Base-by-base conservation (phyloP, 2,113 vertebrate species). In the Triplophysa rosa region DNA sequence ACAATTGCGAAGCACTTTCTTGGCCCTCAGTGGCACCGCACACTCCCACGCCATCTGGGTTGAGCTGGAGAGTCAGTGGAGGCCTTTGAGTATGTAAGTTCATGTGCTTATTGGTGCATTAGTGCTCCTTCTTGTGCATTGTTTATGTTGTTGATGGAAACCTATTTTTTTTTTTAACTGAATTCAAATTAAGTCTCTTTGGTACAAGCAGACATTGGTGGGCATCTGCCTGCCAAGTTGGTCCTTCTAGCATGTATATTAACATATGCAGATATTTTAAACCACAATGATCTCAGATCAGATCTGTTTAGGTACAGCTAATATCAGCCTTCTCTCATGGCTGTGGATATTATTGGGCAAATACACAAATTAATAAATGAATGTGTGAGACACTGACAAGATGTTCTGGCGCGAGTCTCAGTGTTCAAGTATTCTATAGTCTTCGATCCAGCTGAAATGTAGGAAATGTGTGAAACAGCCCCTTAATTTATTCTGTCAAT, bases 231-330 rank as follows among this genome's bases (percentile, higher is more conserved):
- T 88, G 88, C 85, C 89, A 88, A 86, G 83, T 87, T 86, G 84
- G 85, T 87, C 85, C 80, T 79, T 84, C 84, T 67, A 79, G 68
- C 81, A 71, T 66, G 3, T 80, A 86, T 68, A 82, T 92, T 91
- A 91, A 86, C 89, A 91, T 89, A 87, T 91, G 89, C 91, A 91
- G 90, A 91, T 92, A 89, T 89, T 92, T 37, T 37, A 37, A 37
- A 37, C 33, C 33, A 7, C 33, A 37, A 37, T 7, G 33, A 49
- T 11, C 11, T 49, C 47, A 49, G 13, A 49, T 49, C 47, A 49
- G 13, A 14, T 14, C 13, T 49, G 11, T 11, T 9, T 4, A 47
- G 45, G 45, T 49, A 14, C 47, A 49, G 33, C 14, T 49, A 49
- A 14, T 3, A 2, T 11, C 11, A 14, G 11, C 10, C 13, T 14